Evolutionary conservation across 1,140 invertebrate species (phyloP), one percentile per base, ranked within the genome.

Genomic region (Aphis craccivora): DNA sequence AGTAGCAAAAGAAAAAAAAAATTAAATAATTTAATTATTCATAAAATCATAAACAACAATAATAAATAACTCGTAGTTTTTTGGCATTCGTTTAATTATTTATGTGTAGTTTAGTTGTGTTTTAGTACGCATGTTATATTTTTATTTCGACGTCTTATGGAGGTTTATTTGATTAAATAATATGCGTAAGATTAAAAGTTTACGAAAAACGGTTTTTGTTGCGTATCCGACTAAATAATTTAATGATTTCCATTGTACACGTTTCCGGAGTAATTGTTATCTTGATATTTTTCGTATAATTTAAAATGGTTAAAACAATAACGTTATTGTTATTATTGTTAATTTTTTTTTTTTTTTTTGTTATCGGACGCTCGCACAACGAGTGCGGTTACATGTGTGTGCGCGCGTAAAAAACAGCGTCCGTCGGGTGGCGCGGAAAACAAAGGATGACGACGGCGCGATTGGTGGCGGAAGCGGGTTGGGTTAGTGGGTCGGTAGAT

Each of bases 231-330:
- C 35, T 88, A 88, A 53, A 86, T 88, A 53, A 35, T 51, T 88
- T 88, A 37, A 88, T 8, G 87, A 35, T 88, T 53, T 88, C 20
- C 30, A 20, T 45, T 20, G 30, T 48, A 86, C 45, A 8, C 14
- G 48, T 88, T 88, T 88, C 45, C 86, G 40, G 87, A 51, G n/a
- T 88, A 51, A 35, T 88, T 35, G 14, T 48, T 84, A 84, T 14
- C 20, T 35, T n/a, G 45, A 20, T 87, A n/a, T 87, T 87, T 48
- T 48, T 87, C 43, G 37, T 40, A 51, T 23, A 48, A 87, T 87
- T 87, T 51, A 8, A n/a, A 87, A 87, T 6, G 43, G 86, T n/a
- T n/a, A 87, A 51, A 76, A 76, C n/a, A 76, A 87, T 48, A 87
- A 11, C 51, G 43, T 87, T 30, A 87, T 87, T 87, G 30, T 87